Percentiles rank a stretch among this genome's conserved stretches.
Evolutionary conservation across 2,888 invertebrate species (phyloP).

Genomic region (Stegophylla sp.): DNA sequence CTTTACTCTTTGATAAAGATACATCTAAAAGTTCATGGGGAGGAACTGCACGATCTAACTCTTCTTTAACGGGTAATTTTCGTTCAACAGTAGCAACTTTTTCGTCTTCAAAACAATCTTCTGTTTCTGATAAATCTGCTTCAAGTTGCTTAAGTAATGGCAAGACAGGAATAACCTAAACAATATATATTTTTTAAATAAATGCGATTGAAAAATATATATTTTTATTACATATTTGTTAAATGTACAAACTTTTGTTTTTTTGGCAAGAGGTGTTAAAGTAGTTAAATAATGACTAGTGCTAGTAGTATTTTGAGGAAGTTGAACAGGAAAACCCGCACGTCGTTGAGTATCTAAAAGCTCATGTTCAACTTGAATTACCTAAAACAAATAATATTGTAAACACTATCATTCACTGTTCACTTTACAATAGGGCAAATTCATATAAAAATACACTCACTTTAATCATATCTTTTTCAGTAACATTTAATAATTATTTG

Average conservation of each 20-base stretch:
- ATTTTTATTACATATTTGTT: no score
- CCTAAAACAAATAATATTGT: constrained; percentile 63
- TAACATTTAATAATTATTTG: background rate
- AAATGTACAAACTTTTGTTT: constrained; percentile 61
- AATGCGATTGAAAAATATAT: background rate
- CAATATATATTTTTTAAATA: background rate
- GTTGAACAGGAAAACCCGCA: constrained; percentile 82
- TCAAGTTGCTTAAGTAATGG: constrained; percentile 74
- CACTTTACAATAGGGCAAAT: no score
- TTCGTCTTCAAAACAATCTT: constrained; percentile 81
- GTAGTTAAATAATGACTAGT: constrained; percentile 60
- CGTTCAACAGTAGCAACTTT: constrained; percentile 78
- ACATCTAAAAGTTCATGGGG: constrained; percentile 86
- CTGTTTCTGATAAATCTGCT: constrained; percentile 84
- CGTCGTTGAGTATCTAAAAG: constrained; percentile 85
- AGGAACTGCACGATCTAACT: constrained; percentile 86
- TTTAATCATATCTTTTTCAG: no score
- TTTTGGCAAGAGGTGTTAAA: constrained; percentile 72
- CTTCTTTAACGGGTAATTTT: constrained; percentile 70
- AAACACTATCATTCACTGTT: no score
- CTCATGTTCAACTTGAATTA: constrained; percentile 81
- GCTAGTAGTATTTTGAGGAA: constrained; percentile 78
- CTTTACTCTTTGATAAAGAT: constrained; percentile 82
- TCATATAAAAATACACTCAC: no score
- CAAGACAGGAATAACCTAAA: constrained; percentile 69